phyloP scores from a whole-genome alignment of 2,888 invertebrate species.

The Drosophila prostipennis region DNA sequence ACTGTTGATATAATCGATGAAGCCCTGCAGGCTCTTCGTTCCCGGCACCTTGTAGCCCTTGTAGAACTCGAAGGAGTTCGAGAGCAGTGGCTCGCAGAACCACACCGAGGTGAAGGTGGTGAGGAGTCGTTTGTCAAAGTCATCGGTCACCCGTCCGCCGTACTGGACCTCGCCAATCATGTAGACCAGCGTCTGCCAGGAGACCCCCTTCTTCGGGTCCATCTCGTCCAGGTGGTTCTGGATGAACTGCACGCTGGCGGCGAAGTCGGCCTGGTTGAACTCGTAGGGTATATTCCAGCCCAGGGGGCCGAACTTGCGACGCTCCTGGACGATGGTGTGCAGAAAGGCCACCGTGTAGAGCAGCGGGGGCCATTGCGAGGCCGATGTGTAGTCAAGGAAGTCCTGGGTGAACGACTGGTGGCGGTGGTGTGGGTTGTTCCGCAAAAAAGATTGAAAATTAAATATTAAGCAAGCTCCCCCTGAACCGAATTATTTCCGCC shows the following conservation, averaged over 20 bases:
- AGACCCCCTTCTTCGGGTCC: slow-evolving; percentile 98
- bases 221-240: slow-evolving; percentile 98
- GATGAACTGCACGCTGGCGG: slow-evolving; percentile 97
- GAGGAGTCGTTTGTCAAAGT: slow-evolving; percentile 96
- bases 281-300: slow-evolving; percentile 99
- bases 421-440: neutral
- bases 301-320: slow-evolving; percentile 97
- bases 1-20: slow-evolving; percentile 94
- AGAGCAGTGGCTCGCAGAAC: slow-evolving; percentile 95
- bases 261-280: slow-evolving; percentile 96
- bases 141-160: slow-evolving; percentile 97
- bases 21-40: slow-evolving; percentile 91
- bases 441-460: slow-evolving; percentile 30
- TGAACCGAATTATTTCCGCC: slow-evolving; percentile 12
- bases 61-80: slow-evolving; percentile 96
- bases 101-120: slow-evolving; percentile 97
- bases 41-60: slow-evolving; percentile 96
- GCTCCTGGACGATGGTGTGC: slow-evolving; percentile 97
- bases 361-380: slow-evolving; percentile 96
- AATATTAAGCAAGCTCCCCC: slow-evolving; percentile 26
- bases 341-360: slow-evolving; percentile 97
- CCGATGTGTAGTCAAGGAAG: slow-evolving; percentile 95
- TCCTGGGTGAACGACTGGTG: slow-evolving; percentile 88
- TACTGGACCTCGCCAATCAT: slow-evolving; percentile 97
- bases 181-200: slow-evolving; percentile 98